Base-by-base conservation (phyloP, 2,888 invertebrate genomes). In the Harpalus rubripes region DNA sequence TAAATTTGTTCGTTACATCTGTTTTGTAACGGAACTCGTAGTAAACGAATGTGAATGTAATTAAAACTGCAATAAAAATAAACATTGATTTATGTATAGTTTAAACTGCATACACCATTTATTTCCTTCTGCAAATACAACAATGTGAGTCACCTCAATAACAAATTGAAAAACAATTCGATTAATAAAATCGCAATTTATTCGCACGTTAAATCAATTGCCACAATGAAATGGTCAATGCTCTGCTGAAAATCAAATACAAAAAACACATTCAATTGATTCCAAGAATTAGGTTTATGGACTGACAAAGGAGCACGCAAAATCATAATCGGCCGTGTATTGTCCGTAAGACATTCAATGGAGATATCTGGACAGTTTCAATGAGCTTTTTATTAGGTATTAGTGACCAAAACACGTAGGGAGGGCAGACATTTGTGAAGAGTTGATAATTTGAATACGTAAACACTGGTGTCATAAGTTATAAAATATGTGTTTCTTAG, bases 251-350 rank as follows among this genome's bases (percentile, higher is more conserved):
- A 65, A 68, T 68, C 39, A n/a, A 68, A 15, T 68, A 68, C 39
- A 68, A n/a, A 4, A 32, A 32, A 32, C 32, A 32, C 39, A 32
- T 26, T 1, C 59, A 68, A n/a, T 7, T 68, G n/a, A 68, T 39
- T 68, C 68, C 39, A 26, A 68, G 68, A 68, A 68, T 68, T 68
- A 68, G 68, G 68, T 68, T 68, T 68, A 68, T 68, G 32, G 68
- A 68, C 39, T 26, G 39, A 7, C 10, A 68, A 63, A 68, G 68
- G 39, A 68, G 39, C 68, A 68, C 68, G 68, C 68, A 39, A 68
- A 68, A 12, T 39, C 26, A 39, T 68, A 39, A 68, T 68, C 68
- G 68, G 68, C 32, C 68, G 32, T 68, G 68, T 68, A 10, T 8
- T 26, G 63, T 63, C 63, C n/a, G 3, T 8, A 32, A 32, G 8